These are phyloP conservation scores for Fabriciana adippe DNA, from an alignment of 2,888 invertebrate genomes.

Conservation along the genomic window DNA sequence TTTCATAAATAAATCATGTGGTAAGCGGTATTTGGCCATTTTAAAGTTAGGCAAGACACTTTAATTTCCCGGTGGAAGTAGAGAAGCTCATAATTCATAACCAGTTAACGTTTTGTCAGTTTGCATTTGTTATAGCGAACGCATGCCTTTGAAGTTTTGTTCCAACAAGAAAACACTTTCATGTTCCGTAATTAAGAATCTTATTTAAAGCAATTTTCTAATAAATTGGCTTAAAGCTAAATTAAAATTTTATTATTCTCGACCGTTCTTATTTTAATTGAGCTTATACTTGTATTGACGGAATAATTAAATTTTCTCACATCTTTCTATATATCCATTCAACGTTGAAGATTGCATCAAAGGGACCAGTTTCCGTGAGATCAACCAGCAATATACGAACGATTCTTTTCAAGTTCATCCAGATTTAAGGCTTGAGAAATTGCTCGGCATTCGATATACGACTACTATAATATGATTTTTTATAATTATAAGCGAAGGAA, in stretches of 20 bases:
- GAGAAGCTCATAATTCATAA: slow-evolving; percentile 78
- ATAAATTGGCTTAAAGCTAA: slow-evolving; percentile 42
- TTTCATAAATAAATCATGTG: slow-evolving; percentile 55
- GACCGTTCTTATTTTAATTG: slow-evolving; percentile 29
- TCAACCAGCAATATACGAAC: slow-evolving; percentile 19
- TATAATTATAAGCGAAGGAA: too few species aligned
- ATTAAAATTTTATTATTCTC: slow-evolving; percentile 35
- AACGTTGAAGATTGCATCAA: slow-evolving; percentile 27
- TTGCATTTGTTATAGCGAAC: slow-evolving; percentile 67
- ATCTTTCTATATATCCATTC: slow-evolving; percentile 29
- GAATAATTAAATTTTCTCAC: slow-evolving; percentile 33
- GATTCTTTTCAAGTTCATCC: slow-evolving; percentile 22
- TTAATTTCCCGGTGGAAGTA: slow-evolving; percentile 76
- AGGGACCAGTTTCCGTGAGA: slow-evolving; percentile 24
- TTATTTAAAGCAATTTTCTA: slow-evolving; percentile 48
- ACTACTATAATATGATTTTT: not conserved
- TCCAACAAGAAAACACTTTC: slow-evolving; percentile 53
- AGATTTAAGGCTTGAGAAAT: slow-evolving; percentile 19
- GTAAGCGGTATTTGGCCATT: slow-evolving; percentile 66
- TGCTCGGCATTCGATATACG: slow-evolving; percentile 3
- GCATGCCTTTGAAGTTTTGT: slow-evolving; percentile 66
- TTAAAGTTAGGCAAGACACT: slow-evolving; percentile 78
- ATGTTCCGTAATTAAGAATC: slow-evolving; percentile 57
- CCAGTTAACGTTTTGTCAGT: slow-evolving; percentile 80
- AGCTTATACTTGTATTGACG: slow-evolving; percentile 20